phyloP scores from a whole-genome alignment of 1,140 invertebrate species.

The Aplysia californica region DNA sequence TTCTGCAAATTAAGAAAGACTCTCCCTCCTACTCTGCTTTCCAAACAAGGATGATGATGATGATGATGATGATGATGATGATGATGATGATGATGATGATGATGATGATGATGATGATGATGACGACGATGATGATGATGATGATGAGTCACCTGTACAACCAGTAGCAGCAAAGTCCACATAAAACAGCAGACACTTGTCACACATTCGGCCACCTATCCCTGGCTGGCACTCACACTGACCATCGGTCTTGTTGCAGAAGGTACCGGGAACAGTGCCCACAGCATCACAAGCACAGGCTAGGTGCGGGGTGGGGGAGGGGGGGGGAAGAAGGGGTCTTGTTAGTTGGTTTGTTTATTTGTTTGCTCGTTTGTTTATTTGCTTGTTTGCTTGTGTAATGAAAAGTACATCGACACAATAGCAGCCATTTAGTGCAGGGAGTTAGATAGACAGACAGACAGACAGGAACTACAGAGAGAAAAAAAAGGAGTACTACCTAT shows the following conservation, averaged over 20 bases:
- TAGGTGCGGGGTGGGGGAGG: slow-evolving; percentile 1
- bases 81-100: not conserved
- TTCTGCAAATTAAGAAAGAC: no score
- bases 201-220: slow-evolving; percentile 18
- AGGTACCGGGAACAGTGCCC: slow-evolving; percentile 1
- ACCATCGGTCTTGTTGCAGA: slow-evolving; percentile 26
- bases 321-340: not conserved
- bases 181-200: slow-evolving; percentile 20
- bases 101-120: not conserved
- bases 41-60: not conserved
- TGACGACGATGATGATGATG: not conserved
- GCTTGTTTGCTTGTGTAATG: no score
- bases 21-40: no score
- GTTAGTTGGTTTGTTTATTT: no score
- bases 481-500: no score
- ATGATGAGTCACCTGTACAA: slow-evolving; percentile 17
- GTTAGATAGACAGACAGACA: no score
- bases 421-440: no score
- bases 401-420: no score
- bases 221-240: slow-evolving; percentile 27
- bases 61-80: slow-evolving; percentile 2
- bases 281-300: slow-evolving; percentile 24
- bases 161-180: slow-evolving; percentile 19
- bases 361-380: no score
- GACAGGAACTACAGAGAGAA: no score